These are phyloP conservation scores for Solenodon paradoxus DNA, from an alignment of 2,113 vertebrate species.

Conservation along the genomic window DNA sequence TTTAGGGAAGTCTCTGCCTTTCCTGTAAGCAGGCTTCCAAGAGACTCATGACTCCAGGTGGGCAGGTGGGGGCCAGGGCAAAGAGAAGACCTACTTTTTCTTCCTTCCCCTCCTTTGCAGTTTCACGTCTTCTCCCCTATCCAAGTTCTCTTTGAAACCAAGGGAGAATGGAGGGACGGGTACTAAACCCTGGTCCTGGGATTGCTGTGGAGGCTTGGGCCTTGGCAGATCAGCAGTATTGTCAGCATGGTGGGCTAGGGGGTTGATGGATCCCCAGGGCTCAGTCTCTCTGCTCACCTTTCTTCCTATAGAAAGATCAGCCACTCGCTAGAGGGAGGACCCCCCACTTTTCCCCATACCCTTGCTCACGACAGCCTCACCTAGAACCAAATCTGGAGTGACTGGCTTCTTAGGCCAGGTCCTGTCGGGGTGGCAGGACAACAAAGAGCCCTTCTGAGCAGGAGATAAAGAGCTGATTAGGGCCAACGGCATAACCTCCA, in stretches of 20 bases:
- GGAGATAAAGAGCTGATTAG: constrained; percentile 55
- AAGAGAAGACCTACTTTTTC: too few species aligned
- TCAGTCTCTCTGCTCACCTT: background rate
- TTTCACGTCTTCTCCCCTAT: background rate
- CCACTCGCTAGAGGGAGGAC: background rate
- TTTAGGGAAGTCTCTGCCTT: background rate
- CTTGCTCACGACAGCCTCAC: background rate
- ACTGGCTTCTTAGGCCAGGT: background rate
- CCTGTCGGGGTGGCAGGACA: constrained; percentile 12
- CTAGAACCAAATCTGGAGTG: background rate
- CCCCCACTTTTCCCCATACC: background rate
- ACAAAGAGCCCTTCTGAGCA: constrained; percentile 46
- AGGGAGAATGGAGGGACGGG: background rate
- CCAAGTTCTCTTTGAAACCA: background rate
- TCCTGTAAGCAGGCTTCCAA: background rate
- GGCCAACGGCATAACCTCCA: constrained; percentile 1
- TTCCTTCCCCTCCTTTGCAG: background rate
- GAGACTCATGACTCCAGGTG: background rate
- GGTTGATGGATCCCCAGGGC: background rate
- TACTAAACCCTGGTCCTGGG: background rate
- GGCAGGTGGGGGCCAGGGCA: background rate
- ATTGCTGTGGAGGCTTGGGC: background rate
- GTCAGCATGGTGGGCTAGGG: background rate
- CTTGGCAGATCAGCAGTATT: too few species aligned
- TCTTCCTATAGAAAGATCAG: background rate